Conservation (phyloP, 2,797 vertebrate genomes). For the Acomys russatus region DNA sequence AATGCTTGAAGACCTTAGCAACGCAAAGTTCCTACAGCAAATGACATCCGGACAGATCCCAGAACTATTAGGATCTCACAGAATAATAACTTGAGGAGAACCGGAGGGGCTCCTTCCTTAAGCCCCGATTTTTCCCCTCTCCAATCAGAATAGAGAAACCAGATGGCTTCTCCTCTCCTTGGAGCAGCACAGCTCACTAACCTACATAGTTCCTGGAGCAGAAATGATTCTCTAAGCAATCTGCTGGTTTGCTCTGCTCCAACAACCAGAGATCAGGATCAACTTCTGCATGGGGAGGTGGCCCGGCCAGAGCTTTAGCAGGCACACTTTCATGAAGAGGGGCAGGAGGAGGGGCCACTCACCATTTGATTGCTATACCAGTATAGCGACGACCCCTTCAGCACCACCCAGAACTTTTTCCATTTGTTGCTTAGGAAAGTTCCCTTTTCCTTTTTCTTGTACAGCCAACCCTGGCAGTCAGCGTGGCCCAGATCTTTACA, state of each 20-base stretch:
- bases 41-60: not conserved
- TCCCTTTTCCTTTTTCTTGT: slow-evolving; percentile 97
- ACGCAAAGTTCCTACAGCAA: not conserved
- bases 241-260: not conserved
- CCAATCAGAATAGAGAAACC: not conserved
- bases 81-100: not conserved
- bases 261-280: slow-evolving; percentile 29
- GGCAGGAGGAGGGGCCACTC: slow-evolving; percentile 84
- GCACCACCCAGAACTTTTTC: slow-evolving; percentile 99
- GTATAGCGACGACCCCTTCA: slow-evolving; percentile 96
- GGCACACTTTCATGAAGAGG: accelerated
- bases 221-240: slow-evolving; percentile 5
- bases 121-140: not conserved
- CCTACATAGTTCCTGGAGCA: not conserved
- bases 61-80: not conserved
- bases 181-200: not conserved
- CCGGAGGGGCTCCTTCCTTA: not conserved
- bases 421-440: slow-evolving; percentile 98
- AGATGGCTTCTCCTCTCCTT: slow-evolving; percentile 9
- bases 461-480: slow-evolving; percentile 98
- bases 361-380: slow-evolving; percentile 97
- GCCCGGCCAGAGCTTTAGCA: not conserved
- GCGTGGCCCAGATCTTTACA: slow-evolving; percentile 97
- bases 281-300: not conserved
- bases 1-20: not conserved